Evolutionary conservation across 2,888 invertebrate species (phyloP), one percentile per base, ranked within the genome.

Genomic region (Aphidoletes aphidimyza): DNA sequence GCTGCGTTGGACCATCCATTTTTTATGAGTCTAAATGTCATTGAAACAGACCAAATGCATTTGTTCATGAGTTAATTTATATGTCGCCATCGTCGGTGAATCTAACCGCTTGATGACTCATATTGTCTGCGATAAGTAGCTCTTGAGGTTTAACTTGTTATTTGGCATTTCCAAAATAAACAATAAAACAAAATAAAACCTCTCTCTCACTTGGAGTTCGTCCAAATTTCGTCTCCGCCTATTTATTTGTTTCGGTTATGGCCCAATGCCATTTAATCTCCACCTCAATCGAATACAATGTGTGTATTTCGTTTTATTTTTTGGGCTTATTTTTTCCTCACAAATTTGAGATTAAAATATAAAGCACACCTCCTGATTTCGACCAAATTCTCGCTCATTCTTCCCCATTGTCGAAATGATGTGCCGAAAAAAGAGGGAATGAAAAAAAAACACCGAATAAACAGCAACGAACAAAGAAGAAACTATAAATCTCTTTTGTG

Each of bases 401-500:
- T 30, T 69, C 30, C 69, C 69, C 14, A 22, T 22, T 22, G 22
- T 3, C 22, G 2, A 1, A n/a, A 54, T 14, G 19, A 19, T 19
- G 47, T 47, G 47, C 22, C 22, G 9, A 22, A 54, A 54, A 54
- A 54, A 54, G 54, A 54, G 54, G 54, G 54, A 54, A 54, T 8
- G 2, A 47, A 47, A 3, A 47, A 17, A 11, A 47, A 47, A n/a
- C n/a, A n/a, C n/a, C n/a, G 47, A 47, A 17, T 11, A 39, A 54
- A 22, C n/a, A 14, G 30, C 9, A 69, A 2, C 1, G 3, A 22
- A 26, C 26, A 69, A 69, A 69, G 30, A 69, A 69, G 69, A 69
- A 69, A 69, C 69, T 69, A 69, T 69, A 69, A 69, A 69, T 69
- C 69, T n/a, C n/a, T 69, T 69, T 69, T 69, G 69, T 69, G 69